Evolutionary conservation across 2,113 vertebrate species (phyloP), one percentile per base, ranked within the genome.

Genomic region (Ploceus nigricollis): DNA sequence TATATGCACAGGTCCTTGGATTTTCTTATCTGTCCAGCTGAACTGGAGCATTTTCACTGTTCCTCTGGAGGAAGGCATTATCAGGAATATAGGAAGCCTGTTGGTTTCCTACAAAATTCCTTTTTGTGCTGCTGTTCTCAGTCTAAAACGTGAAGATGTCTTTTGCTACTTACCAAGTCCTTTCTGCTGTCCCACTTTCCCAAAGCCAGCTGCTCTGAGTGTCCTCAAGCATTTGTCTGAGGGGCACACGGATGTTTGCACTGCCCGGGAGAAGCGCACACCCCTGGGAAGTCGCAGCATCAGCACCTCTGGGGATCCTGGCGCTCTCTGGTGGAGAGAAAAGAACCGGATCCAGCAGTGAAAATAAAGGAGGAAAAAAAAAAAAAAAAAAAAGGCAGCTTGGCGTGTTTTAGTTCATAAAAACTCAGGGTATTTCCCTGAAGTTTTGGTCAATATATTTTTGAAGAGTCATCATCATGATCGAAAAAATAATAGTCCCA

Each of bases 291-390:
- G 13, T 57, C n/a, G 21, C 42, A 23, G 89, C 30, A n/a, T 7
- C 47, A 2, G 15, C 70, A 31, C 51, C 73, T 63, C 70, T 16
- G 65, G 51, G 40, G 20, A 63, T 30, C 28, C 42, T 66, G 69
- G 95, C 94, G 86, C 95, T 69, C 95, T 92, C 94, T 96, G 86
- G 28, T 96, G 96, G 94, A 80, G 27, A 77, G 66, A 92, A 63
- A 35, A 7, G 24, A 80, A 72, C 33, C 3, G 28, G 63, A 61
- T 63, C 73, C 61, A 85, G 51, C 28, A 13, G 28, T 20, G 64
- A 56, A 54, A 54, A 81, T 7, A 40, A 11, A 53, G 10, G 13
- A 10, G 17, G 3, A 2, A 12, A 44, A 21, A 44, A 25, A 8
- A 5, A 37, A 15, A 4, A 20, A 35, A 15, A 27, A 14, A 6